Conservation (phyloP, 1,140 invertebrate genomes). For the Philotrypesis tridentata region DNA sequence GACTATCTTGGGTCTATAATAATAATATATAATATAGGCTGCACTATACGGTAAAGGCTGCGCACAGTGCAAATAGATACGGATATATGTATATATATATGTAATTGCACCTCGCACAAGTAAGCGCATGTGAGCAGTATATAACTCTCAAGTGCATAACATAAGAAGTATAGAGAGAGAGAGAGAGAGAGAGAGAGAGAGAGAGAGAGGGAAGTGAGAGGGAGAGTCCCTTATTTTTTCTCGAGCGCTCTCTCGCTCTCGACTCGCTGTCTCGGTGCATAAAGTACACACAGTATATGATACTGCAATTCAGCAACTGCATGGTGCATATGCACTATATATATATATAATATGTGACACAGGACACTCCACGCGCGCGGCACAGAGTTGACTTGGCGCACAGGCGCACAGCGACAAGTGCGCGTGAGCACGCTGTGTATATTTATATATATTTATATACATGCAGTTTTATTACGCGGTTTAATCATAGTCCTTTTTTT, state of each 20-base stretch:
- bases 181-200: neutral
- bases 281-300: too few relatives aligned
- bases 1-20: too few relatives aligned
- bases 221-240: slow-evolving; percentile 19
- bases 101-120: neutral
- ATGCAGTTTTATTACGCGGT: neutral
- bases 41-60: too few relatives aligned
- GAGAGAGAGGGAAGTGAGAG: neutral
- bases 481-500: neutral
- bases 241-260: slow-evolving; percentile 17
- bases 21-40: too few relatives aligned
- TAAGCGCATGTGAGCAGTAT: neutral
- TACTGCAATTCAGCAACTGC: too few relatives aligned
- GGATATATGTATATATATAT: neutral
- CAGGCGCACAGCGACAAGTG: slow-evolving; percentile 17
- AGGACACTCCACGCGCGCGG: neutral
- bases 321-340: too few relatives aligned
- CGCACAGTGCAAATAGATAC: too few relatives aligned
- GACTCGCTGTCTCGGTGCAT: too few relatives aligned
- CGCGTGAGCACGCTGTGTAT: neutral
- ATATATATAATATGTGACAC: too few relatives aligned
- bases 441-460: too few relatives aligned
- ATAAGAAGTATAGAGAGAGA: neutral
- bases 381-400: too few relatives aligned
- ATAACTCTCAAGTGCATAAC: neutral